These are phyloP conservation scores for Cirrhinus mrigala DNA, from an alignment of 2,797 vertebrate genomes.

Conservation along the genomic window DNA sequence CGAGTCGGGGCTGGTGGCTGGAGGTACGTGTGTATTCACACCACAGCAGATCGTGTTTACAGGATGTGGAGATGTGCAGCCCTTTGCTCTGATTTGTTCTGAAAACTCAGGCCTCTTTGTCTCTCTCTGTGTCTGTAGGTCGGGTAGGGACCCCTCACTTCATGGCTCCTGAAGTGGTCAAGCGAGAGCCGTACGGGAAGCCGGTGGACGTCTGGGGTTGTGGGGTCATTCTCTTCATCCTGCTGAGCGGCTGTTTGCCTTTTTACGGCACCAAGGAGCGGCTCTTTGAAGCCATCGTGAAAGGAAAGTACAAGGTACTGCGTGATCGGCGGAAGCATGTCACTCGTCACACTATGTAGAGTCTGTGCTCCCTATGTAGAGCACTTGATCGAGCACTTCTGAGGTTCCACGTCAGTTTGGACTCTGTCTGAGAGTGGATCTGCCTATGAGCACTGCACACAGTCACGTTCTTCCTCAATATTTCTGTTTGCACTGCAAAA, in stretches of 20 bases:
- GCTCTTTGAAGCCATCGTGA: constrained; percentile 97
- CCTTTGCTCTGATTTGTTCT: neutral
- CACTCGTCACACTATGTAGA: too few species aligned
- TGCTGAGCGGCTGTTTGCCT: constrained; percentile 95
- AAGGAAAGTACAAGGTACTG: constrained; percentile 96
- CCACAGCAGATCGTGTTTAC: neutral
- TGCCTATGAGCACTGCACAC: too few species aligned
- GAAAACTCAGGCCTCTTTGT: neutral
- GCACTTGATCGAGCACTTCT: neutral
- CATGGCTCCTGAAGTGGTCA: constrained; percentile 98
- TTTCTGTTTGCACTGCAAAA: too few species aligned
- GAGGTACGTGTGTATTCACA: constrained; percentile 81
- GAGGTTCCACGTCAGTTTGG: neutral
- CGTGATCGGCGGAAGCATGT: neutral
- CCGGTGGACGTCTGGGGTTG: constrained; percentile 99
- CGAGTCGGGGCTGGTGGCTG: constrained; percentile 95
- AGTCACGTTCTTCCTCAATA: too few species aligned
- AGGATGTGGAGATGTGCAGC: neutral
- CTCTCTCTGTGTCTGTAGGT: constrained; percentile 72
- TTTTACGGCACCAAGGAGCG: constrained; percentile 99
- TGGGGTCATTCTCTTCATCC: constrained; percentile 98
- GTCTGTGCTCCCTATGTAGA: neutral
- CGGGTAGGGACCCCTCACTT: constrained; percentile 97
- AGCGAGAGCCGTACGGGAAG: constrained; percentile 97
- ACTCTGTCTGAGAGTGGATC: too few species aligned